Conservation (phyloP, 2,888 invertebrate species). For the Oligia strigilis region DNA sequence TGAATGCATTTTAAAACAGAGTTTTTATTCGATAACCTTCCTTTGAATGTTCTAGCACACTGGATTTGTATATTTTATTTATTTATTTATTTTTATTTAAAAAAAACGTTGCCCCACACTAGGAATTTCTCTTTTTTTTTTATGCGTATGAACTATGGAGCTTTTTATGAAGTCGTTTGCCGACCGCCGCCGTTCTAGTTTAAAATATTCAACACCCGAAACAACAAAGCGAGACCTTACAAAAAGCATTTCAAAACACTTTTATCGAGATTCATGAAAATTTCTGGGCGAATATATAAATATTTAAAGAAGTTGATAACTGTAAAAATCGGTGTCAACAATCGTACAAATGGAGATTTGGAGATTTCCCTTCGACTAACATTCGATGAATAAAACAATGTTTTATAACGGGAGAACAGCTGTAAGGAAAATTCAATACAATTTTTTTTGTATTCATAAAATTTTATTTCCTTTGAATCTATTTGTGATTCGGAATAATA, state of each 20-base stretch:
- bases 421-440: conserved; percentile 51
- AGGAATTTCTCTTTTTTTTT: too few species aligned
- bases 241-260: conserved; percentile 38
- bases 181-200: conserved; percentile 25
- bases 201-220: conserved; percentile 52
- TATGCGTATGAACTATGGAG: conserved; percentile 41
- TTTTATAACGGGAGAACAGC: conserved; percentile 26
- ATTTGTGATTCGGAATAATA: conserved; percentile 62
- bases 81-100: too few species aligned
- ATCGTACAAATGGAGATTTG: conserved; percentile 48
- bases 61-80: conserved; percentile 51
- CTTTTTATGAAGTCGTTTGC: conserved; percentile 48
- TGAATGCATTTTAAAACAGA: not conserved
- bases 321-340: conserved; percentile 62
- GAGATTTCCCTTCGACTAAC: conserved; percentile 43
- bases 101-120: too few species aligned
- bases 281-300: conserved; percentile 49
- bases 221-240: conserved; percentile 39
- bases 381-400: conserved; percentile 69
- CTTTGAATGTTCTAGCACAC: conserved; percentile 23
- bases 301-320: conserved; percentile 63
- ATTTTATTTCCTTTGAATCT: conserved; percentile 42
- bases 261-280: conserved; percentile 55
- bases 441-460: conserved; percentile 55
- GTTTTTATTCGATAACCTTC: conserved; percentile 6